These are phyloP conservation scores for Ichneumoninae sp. DNA, from an alignment of 2,888 invertebrate species.

Conservation along the genomic window DNA sequence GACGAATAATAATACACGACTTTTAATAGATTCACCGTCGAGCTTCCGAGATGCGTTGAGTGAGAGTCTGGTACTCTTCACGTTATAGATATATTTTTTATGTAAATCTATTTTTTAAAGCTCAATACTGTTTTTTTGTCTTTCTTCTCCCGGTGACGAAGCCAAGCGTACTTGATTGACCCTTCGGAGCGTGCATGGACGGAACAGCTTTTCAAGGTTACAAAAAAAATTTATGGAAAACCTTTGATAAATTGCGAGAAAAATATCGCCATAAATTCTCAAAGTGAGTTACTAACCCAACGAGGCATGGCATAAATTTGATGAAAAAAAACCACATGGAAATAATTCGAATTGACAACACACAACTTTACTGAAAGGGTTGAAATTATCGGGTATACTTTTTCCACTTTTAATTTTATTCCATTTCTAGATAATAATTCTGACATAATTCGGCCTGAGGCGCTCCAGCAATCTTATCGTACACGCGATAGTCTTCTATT, in stretches of 20 bases:
- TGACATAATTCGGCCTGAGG: not conserved
- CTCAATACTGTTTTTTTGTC: not conserved
- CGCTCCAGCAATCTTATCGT: conserved; percentile 10
- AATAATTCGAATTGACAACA: not conserved
- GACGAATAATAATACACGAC: not conserved
- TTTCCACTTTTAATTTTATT: not conserved
- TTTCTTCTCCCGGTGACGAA: not conserved
- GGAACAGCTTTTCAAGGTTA: not conserved
- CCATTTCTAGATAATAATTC: not conserved
- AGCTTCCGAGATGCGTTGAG: conserved; percentile 17
- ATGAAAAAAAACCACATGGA: not conserved
- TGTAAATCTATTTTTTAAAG: conserved; percentile 23
- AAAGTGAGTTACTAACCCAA: not conserved
- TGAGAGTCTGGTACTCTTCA: conserved; percentile 34
- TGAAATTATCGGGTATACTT: not conserved
- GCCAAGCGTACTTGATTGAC: not conserved
- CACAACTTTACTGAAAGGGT: not conserved
- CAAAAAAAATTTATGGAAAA: not conserved
- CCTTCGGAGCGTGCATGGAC: not conserved
- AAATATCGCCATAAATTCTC: not conserved
- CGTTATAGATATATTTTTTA: conserved; percentile 25
- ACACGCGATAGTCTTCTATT: conserved; percentile 12
- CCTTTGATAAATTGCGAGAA: not conserved
- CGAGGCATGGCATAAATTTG: not conserved
- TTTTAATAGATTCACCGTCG: conserved; percentile 8